Conservation (phyloP, 2,113 vertebrate genomes). For the Hypocryptadius cinnamomeus region DNA sequence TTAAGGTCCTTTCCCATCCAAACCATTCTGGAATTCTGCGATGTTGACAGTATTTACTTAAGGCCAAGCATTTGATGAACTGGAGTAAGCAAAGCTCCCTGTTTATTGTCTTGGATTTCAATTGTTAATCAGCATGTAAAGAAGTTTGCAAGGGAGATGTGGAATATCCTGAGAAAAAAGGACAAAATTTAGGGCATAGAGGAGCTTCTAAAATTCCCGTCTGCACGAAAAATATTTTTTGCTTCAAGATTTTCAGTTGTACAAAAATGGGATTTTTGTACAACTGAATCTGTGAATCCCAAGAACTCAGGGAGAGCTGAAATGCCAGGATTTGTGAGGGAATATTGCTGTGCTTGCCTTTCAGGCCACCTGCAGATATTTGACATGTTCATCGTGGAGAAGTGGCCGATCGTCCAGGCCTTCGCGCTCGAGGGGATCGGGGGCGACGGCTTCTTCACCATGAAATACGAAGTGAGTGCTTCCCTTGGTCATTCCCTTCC, state of each 20-base stretch:
- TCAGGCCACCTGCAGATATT: constrained; percentile 91
- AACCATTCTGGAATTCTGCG: background rate
- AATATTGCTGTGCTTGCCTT: background rate
- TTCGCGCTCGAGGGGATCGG: constrained; percentile 96
- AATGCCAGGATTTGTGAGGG: background rate
- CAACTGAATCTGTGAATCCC: background rate
- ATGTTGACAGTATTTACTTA: background rate
- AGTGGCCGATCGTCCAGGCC: constrained; percentile 96
- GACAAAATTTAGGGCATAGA: background rate
- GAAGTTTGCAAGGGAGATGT: background rate
- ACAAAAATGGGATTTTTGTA: background rate
- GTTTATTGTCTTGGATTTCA: background rate
- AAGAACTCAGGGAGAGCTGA: background rate
- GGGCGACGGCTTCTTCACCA: constrained; percentile 93
- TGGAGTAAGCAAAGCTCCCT: background rate
- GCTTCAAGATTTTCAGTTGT: accelerated
- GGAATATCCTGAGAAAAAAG: background rate
- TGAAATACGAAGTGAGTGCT: constrained; percentile 86
- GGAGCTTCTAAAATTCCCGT: accelerated
- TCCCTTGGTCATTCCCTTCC: accelerated
- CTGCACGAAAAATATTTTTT: background rate
- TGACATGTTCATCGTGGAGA: constrained; percentile 95
- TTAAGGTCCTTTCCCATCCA: background rate
- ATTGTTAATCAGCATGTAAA: background rate
- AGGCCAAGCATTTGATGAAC: background rate